phyloP scores from a whole-genome alignment of 2,113 vertebrate genomes.

The Callospermophilus lateralis region DNA sequence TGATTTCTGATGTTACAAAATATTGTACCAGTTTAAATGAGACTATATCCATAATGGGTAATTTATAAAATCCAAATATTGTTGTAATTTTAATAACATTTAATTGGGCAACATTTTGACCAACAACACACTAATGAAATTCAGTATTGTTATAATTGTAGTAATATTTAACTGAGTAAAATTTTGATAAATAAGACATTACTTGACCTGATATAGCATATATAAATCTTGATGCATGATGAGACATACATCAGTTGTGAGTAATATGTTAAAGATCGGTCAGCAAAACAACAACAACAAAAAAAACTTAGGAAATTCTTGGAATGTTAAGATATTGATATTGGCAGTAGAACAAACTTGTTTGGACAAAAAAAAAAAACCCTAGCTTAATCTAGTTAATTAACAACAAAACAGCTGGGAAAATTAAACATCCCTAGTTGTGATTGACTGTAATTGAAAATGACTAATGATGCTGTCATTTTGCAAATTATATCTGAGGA shows the following conservation, averaged over 20 bases:
- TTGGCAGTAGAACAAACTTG: constrained; percentile 65
- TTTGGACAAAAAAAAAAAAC: background rate
- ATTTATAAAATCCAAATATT: constrained; percentile 37
- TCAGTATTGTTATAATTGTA: background rate
- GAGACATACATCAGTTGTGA: background rate
- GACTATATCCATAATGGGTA: background rate
- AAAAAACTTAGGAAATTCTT: constrained; percentile 54
- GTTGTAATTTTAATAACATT: background rate
- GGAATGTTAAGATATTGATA: constrained; percentile 58
- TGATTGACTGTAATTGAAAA: constrained; percentile 75
- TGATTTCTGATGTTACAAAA: background rate
- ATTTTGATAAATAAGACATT: constrained; percentile 21
- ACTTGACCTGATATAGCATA: background rate
- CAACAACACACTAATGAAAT: background rate
- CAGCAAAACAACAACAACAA: background rate
- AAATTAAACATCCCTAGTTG: constrained; percentile 68
- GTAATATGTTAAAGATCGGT: constrained; percentile 15
- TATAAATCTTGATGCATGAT: constrained; percentile 20
- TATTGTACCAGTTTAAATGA: background rate
- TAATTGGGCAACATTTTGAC: constrained; percentile 27
- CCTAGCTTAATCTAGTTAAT: constrained; percentile 70
- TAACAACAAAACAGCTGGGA: constrained; percentile 75
- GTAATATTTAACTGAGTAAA: constrained; percentile 32
- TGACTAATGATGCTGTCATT: constrained; percentile 73
- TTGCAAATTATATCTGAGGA: constrained; percentile 61